Conservation (phyloP, 2,888 invertebrate genomes). For the Acholoe squamosa region DNA sequence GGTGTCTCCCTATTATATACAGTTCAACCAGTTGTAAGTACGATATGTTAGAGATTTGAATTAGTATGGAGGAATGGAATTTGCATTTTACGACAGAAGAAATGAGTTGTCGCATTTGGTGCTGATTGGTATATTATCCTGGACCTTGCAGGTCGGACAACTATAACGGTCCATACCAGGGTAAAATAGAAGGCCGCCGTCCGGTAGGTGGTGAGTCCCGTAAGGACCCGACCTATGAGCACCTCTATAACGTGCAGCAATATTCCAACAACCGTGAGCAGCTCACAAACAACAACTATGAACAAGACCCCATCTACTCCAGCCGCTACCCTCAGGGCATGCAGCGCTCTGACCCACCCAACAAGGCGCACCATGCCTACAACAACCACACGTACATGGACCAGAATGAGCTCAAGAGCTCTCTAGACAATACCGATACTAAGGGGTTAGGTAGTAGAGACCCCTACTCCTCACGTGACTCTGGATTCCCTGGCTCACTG, state of each 20-base stretch:
- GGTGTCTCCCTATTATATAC: too few species aligned
- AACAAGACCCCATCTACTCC: conserved; percentile 39
- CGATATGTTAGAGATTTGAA: too few species aligned
- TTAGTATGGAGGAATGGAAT: too few species aligned
- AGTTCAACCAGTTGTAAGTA: too few species aligned
- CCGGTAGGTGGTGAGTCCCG: conserved; percentile 54
- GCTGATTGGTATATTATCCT: too few species aligned
- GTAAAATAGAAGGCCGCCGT: neutral
- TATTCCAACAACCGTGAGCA: conserved; percentile 48
- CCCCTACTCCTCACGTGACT: conserved; percentile 69
- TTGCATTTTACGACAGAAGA: too few species aligned
- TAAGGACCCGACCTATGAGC: conserved; percentile 59
- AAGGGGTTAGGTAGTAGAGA: conserved; percentile 46
- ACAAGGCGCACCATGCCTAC: conserved; percentile 68
- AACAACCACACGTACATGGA: conserved; percentile 81
- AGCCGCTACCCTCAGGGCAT: conserved; percentile 1
- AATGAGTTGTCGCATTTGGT: too few species aligned
- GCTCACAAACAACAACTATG: conserved; percentile 19
- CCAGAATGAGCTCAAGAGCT: conserved; percentile 71
- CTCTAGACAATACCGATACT: conserved; percentile 43
- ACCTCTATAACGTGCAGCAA: conserved; percentile 60
- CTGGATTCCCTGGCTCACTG: conserved; percentile 72
- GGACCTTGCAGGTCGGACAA: neutral
- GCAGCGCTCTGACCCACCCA: neutral
- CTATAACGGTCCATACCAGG: neutral